phyloP scores from a whole-genome alignment of 1,140 invertebrate genomes.

The Cyclina sinensis region DNA sequence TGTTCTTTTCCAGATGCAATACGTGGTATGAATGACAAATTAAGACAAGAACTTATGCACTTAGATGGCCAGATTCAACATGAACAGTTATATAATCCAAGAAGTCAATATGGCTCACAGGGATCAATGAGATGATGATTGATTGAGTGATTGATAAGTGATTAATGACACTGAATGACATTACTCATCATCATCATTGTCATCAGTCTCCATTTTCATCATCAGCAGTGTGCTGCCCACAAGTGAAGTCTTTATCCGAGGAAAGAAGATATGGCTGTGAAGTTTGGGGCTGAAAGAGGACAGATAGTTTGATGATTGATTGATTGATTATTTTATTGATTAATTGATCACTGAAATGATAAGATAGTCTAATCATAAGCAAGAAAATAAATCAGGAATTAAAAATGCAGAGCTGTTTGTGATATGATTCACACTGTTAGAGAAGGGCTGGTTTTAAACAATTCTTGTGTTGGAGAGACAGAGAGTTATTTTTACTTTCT shows the following conservation, averaged over 20 bases:
- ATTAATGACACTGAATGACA: neutral
- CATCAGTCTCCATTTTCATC: no score
- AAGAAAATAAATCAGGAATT: no score
- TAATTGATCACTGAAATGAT: neutral
- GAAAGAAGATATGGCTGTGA: no score
- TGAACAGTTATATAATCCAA: conserved; percentile 34
- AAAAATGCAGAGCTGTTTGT: no score
- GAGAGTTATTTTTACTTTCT: no score
- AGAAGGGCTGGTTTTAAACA: no score
- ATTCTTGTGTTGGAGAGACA: no score
- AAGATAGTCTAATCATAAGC: no score
- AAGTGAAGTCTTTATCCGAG: no score
- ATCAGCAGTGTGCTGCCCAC: no score
- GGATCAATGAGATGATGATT: conserved; percentile 63
- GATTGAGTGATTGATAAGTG: neutral
- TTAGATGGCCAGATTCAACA: conserved; percentile 69
- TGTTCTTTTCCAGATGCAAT: conserved; percentile 65
- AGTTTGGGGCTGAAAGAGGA: no score
- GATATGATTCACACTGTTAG: no score
- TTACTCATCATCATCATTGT: neutral
- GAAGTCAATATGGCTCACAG: conserved; percentile 49
- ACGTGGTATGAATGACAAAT: conserved; percentile 64
- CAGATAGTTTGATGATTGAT: neutral
- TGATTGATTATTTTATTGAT: neutral
- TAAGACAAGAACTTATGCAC: conserved; percentile 60